These are phyloP conservation scores for Tragopan temminckii DNA, from an alignment of 2,797 vertebrate genomes.

Conservation along the genomic window DNA sequence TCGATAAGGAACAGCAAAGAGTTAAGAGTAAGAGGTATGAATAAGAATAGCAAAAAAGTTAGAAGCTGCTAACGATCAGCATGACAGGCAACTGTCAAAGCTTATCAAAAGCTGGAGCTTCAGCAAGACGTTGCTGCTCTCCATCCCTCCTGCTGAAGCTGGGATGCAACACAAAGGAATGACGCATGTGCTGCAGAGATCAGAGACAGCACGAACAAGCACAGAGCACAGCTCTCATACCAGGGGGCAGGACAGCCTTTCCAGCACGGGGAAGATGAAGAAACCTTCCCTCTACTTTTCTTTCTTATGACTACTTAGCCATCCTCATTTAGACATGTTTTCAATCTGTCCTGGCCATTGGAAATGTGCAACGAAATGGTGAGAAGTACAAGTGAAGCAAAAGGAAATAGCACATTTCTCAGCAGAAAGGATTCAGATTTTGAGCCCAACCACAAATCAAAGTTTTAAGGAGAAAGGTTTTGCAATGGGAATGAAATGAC, in stretches of 20 bases:
- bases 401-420: not conserved
- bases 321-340: not conserved
- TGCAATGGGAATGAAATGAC: not conserved
- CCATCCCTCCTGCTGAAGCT: not conserved
- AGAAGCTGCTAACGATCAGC: not conserved
- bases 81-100: not conserved
- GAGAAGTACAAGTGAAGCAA: not conserved
- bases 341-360: not conserved
- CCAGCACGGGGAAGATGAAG: not conserved
- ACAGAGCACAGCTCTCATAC: not conserved
- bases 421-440: constrained; percentile 10
- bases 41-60: not conserved
- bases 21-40: not conserved
- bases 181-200: rapidly evolving
- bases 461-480: not conserved
- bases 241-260: rapidly evolving
- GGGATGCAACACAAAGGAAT: not conserved
- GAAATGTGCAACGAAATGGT: not conserved
- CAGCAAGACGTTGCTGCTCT: not conserved
- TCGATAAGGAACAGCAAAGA: rapidly evolving
- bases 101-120: not conserved
- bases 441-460: not conserved
- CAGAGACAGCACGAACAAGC: not conserved
- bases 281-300: not conserved
- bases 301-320: not conserved